These are phyloP conservation scores for Phaonia tiefii DNA, from an alignment of 2,888 invertebrate genomes.

Conservation along the genomic window DNA sequence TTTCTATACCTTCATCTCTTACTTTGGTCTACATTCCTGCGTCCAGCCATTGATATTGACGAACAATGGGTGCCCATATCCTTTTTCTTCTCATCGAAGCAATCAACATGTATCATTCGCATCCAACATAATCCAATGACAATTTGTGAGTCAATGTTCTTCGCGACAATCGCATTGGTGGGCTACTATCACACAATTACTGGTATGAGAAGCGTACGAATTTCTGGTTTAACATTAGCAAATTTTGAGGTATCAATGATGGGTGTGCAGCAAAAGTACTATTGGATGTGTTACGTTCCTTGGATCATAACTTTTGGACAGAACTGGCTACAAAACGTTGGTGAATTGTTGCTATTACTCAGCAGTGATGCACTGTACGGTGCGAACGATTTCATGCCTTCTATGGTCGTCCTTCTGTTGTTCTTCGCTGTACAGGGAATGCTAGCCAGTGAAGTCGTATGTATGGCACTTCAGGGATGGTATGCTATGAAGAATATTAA, in stretches of 20 bases:
- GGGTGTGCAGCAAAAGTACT: slow-evolving; percentile 68
- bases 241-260: slow-evolving; percentile 68
- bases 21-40: slow-evolving; percentile 68
- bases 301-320: slow-evolving; percentile 71
- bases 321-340: slow-evolving; percentile 69
- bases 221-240: slow-evolving; percentile 63
- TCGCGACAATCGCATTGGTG: slow-evolving; percentile 68
- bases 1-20: slow-evolving; percentile 68
- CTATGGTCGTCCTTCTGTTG: slow-evolving; percentile 60
- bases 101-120: slow-evolving; percentile 65
- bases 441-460: slow-evolving; percentile 69
- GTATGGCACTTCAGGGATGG: slow-evolving; percentile 69
- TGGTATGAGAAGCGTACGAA: slow-evolving; percentile 49
- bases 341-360: slow-evolving; percentile 66
- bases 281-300: slow-evolving; percentile 70
- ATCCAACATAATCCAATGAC: slow-evolving; percentile 60
- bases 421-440: slow-evolving; percentile 67
- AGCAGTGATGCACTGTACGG: slow-evolving; percentile 59
- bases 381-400: slow-evolving; percentile 65
- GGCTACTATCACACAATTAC: slow-evolving; percentile 67
- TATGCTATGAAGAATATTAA: slow-evolving; percentile 70
- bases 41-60: slow-evolving; percentile 63
- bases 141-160: slow-evolving; percentile 67
- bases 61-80: slow-evolving; percentile 68
- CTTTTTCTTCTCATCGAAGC: slow-evolving; percentile 65